Conservation (phyloP, 2,888 invertebrate genomes). For the Metopia argyrocephala region DNA sequence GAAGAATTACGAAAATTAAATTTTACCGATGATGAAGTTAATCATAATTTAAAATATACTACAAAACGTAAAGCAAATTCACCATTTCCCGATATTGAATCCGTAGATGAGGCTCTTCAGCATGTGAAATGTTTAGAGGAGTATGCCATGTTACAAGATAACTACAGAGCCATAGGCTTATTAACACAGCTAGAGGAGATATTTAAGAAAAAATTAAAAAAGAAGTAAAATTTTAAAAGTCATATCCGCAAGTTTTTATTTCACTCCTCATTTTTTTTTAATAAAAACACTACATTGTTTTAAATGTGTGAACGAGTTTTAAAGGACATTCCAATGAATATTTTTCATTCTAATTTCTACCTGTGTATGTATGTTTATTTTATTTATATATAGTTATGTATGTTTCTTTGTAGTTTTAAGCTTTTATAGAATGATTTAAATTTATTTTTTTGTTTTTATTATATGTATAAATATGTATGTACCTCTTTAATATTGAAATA, state of each 20-base stretch:
- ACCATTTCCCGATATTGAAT: constrained; percentile 60
- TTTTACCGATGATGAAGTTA: neutral
- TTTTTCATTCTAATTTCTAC: no score
- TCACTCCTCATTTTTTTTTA: no score
- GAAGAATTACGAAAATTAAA: constrained; percentile 41
- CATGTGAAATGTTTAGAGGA: constrained; percentile 72
- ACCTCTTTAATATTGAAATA: no score
- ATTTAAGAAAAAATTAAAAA: constrained; percentile 67
- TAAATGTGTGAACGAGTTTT: no score
- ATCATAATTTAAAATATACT: constrained; percentile 6
- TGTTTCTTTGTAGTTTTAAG: no score
- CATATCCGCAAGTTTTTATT: neutral
- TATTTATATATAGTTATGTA: no score
- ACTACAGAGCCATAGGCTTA: constrained; percentile 74
- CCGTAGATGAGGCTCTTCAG: constrained; percentile 67
- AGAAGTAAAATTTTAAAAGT: constrained; percentile 15
- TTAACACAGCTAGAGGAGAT: constrained; percentile 72
- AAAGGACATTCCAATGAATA: no score
- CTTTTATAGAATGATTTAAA: no score
- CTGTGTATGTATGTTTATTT: no score
- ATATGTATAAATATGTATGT: no score
- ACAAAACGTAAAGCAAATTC: constrained; percentile 21
- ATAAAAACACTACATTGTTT: no score
- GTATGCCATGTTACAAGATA: constrained; percentile 73
- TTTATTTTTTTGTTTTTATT: no score